Conservation (phyloP, 2,797 vertebrate genomes). For the Lacerta bilineata region DNA sequence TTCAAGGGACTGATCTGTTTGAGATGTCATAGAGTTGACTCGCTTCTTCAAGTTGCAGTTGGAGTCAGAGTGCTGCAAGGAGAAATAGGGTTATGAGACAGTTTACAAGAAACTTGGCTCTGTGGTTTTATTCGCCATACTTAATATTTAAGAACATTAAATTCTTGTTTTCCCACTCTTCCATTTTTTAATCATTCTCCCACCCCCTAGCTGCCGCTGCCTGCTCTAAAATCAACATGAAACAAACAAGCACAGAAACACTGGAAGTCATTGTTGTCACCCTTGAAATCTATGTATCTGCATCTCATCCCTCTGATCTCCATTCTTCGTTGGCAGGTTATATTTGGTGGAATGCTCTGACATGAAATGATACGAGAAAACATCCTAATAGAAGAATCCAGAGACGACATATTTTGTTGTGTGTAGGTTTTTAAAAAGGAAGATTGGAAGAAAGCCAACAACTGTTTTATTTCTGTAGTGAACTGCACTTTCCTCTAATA, state of each 20-base stretch:
- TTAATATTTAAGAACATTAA: not conserved
- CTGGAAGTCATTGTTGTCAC: not conserved
- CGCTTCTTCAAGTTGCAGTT: constrained; percentile 91
- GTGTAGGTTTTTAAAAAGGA: not conserved
- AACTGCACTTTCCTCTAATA: not conserved
- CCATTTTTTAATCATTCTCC: constrained; percentile 7
- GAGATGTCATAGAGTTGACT: constrained; percentile 83
- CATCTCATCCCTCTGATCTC: not conserved
- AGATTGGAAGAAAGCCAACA: not conserved
- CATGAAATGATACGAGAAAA: constrained; percentile 13
- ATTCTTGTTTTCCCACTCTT: not conserved
- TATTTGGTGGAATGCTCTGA: constrained; percentile 26
- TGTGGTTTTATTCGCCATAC: constrained; percentile 1
- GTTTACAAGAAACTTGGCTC: not conserved
- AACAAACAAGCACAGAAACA: not conserved
- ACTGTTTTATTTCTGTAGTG: not conserved
- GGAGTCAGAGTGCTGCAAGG: constrained; percentile 82
- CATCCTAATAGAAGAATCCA: not conserved
- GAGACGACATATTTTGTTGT: not conserved
- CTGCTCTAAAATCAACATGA: constrained; percentile 12
- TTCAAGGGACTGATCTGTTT: constrained; percentile 80
- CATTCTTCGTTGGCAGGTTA: not conserved
- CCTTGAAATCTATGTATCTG: not conserved
- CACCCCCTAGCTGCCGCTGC: constrained; percentile 5
- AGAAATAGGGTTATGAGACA: constrained; percentile 6